phyloP scores from a whole-genome alignment of 2,888 invertebrate species.

The Chrysolina oricalcia region DNA sequence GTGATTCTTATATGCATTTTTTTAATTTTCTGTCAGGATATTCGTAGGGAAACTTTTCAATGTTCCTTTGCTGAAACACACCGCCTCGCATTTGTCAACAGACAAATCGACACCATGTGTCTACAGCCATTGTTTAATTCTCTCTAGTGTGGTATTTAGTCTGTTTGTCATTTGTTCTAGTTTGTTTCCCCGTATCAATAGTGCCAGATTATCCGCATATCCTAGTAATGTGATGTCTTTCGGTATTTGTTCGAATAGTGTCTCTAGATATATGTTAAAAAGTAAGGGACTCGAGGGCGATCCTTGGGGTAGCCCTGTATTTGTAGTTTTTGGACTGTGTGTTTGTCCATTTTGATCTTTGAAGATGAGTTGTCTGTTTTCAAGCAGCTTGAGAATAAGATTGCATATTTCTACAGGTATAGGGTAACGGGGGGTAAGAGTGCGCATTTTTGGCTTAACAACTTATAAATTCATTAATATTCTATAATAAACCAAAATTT shows the following conservation, averaged over 20 bases:
- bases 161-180: neutral
- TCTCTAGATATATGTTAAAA: conserved; percentile 20
- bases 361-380: too few species aligned
- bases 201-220: conserved; percentile 23
- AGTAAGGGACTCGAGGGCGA: conserved; percentile 1
- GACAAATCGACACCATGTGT: neutral
- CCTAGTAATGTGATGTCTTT: neutral
- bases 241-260: conserved; percentile 21
- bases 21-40: too few species aligned
- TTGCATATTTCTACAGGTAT: too few species aligned
- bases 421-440: too few species aligned
- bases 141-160: conserved; percentile 8
- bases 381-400: too few species aligned
- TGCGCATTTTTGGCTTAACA: too few species aligned
- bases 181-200: neutral
- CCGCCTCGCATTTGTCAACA: neutral
- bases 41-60: too few species aligned
- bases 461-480: too few species aligned
- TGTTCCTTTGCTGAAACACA: neutral
- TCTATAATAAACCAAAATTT: too few species aligned
- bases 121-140: neutral
- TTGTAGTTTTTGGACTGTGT: conserved; percentile 3
- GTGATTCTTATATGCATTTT: too few species aligned
- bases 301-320: conserved; percentile 10
- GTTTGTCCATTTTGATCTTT: too few species aligned